Percentiles rank a stretch among this genome's conserved stretches.
Conservation (phyloP, 2,113 vertebrate genomes). For the Lepidothrix coronata region DNA sequence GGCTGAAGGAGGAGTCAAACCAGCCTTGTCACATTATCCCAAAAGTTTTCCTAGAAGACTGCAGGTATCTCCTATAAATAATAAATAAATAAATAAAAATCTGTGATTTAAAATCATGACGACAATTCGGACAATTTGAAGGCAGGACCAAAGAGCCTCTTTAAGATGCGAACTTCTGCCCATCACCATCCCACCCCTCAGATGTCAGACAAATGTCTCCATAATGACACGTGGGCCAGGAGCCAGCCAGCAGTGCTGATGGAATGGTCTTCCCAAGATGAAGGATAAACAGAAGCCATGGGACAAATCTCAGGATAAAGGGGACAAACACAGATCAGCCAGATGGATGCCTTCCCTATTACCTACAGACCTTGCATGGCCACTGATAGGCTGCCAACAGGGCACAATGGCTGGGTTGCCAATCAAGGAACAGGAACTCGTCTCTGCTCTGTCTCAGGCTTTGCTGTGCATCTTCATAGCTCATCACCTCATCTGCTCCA, state of each 20-base stretch:
- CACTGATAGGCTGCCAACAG: not conserved
- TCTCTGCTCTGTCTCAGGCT: not conserved
- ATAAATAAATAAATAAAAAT: not conserved
- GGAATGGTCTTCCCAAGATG: not conserved
- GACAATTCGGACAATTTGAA: not conserved
- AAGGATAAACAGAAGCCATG: not conserved
- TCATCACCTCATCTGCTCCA: not conserved
- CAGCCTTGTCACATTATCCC: not conserved
- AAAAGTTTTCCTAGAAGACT: not conserved
- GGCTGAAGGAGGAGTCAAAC: not conserved
- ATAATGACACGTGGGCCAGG: rapidly evolving
- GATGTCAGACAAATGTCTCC: not conserved
- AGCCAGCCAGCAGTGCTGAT: not conserved
- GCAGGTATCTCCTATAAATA: not conserved
- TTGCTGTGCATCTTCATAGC: not conserved
- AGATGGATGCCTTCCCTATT: not conserved
- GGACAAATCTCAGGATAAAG: not conserved
- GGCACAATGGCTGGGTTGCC: not conserved
- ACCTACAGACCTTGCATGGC: not conserved
- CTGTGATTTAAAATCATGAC: not conserved
- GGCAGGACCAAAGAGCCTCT: not conserved
- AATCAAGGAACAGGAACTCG: not conserved
- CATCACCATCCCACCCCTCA: rapidly evolving
- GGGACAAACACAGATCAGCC: not conserved
- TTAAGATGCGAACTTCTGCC: not conserved